Conservation (phyloP, 2,113 vertebrate genomes). For the Oreochromis spilurus region DNA sequence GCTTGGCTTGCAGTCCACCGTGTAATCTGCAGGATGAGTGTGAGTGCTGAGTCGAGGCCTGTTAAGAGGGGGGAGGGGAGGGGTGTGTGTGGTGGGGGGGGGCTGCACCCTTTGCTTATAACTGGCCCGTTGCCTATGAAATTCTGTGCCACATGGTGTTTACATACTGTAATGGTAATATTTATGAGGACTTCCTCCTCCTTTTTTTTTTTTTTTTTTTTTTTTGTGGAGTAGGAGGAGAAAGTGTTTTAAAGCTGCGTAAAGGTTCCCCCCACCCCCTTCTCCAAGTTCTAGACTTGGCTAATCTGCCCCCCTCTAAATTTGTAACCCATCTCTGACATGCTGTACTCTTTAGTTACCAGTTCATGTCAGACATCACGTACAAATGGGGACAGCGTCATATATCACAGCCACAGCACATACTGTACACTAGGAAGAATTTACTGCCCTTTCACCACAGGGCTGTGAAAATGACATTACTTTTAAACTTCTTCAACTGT, state of each 20-base stretch:
- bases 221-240: background rate
- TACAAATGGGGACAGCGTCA: conserved; percentile 6
- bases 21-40: conserved; percentile 47
- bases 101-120: background rate
- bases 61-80: background rate
- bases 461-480: conserved; percentile 19
- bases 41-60: conserved; percentile 21
- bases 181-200: background rate
- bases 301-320: background rate
- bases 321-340: conserved; percentile 3
- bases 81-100: too few species aligned
- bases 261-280: background rate
- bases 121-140: background rate
- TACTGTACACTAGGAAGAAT: background rate
- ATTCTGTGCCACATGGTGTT: conserved; percentile 12
- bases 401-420: conserved; percentile 16
- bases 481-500: background rate
- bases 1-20: conserved; percentile 22
- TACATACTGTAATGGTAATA: conserved; percentile 8
- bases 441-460: conserved; percentile 42
- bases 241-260: background rate
- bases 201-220: background rate
- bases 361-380: conserved; percentile 26
- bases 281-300: background rate
- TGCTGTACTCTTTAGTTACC: background rate